Conservation (phyloP, 2,113 vertebrate genomes). For the Sapayoa aenigma region DNA sequence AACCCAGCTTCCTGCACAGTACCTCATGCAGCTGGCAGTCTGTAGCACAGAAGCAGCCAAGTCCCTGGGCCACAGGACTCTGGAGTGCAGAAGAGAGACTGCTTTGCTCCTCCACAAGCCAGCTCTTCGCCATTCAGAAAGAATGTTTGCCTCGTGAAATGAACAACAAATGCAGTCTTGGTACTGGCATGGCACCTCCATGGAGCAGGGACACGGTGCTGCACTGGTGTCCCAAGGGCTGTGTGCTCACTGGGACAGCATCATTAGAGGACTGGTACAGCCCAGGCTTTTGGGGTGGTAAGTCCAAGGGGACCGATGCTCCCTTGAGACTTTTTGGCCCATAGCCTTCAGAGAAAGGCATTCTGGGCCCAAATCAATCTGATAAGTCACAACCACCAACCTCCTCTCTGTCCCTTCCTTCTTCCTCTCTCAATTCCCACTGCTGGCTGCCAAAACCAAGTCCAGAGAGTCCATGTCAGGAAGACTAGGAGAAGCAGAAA, state of each 20-base stretch:
- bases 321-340: neutral
- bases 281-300: neutral
- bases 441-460: neutral
- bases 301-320: neutral
- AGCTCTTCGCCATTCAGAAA: neutral
- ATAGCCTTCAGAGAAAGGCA: neutral
- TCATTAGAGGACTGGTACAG: neutral
- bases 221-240: neutral
- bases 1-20: neutral
- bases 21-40: neutral
- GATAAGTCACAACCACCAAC: neutral
- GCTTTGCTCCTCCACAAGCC: neutral
- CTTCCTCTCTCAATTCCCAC: neutral
- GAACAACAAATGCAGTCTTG: neutral
- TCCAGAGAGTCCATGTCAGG: neutral
- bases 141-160: neutral
- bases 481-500: neutral
- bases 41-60: neutral
- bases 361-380: neutral
- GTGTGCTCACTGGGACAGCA: neutral
- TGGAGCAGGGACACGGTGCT: neutral
- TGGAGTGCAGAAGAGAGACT: neutral
- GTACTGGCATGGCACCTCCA: neutral
- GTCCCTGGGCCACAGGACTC: neutral
- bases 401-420: conserved; percentile 24